phyloP scores from a whole-genome alignment of 2,113 vertebrate species.

The Cochlearius cochlearius region DNA sequence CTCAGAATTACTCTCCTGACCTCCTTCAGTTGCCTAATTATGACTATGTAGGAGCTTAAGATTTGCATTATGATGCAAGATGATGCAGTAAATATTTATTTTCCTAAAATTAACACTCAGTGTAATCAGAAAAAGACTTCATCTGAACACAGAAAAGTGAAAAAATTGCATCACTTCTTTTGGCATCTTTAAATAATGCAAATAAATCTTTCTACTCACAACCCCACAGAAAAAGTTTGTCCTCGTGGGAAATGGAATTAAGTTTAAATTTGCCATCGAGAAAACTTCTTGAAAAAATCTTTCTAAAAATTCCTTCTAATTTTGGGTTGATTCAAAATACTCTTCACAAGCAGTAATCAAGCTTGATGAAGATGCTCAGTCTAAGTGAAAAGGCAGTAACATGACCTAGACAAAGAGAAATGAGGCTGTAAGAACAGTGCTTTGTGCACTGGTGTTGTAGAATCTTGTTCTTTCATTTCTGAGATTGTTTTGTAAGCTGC shows the following conservation, averaged over 20 bases:
- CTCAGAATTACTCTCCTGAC: neutral
- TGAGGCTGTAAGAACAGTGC: neutral
- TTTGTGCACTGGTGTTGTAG: neutral
- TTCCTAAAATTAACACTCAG: neutral
- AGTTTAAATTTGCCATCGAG: neutral
- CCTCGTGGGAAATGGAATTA: neutral
- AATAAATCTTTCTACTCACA: neutral
- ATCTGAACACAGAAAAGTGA: neutral
- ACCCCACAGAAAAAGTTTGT: neutral
- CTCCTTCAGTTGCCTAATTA: neutral
- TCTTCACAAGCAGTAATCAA: neutral
- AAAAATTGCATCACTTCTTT: neutral
- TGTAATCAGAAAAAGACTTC: neutral
- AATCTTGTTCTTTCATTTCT: neutral
- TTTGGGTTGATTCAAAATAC: neutral
- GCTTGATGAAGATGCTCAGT: neutral
- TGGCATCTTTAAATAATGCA: neutral
- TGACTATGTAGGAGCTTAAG: neutral
- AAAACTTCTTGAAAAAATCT: neutral
- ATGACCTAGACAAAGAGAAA: neutral
- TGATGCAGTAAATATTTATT: neutral
- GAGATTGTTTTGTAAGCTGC: neutral
- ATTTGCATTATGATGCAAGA: neutral
- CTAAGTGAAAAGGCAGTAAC: neutral
- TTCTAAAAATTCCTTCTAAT: neutral